Evolutionary conservation across 2,797 vertebrate genomes (phyloP), one percentile per base, ranked within the genome.

Genomic region (Sparus aurata): DNA sequence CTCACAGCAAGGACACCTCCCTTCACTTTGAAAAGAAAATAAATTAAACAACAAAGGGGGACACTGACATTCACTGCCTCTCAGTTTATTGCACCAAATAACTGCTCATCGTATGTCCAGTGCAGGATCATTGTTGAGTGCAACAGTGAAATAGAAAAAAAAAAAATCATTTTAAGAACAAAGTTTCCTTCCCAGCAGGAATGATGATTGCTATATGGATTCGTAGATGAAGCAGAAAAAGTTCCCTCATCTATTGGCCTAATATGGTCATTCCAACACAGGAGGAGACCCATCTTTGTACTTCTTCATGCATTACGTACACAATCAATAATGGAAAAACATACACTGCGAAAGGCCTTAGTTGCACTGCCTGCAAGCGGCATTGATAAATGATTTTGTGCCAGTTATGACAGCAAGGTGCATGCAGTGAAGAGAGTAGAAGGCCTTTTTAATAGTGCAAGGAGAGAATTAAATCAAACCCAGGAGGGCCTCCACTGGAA

Each of bases 21-120:
- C 94, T 88, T 94, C 92, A 94, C 95, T 96, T 96, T 96, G 95
- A 96, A 96, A 95, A 93, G 61, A 94, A 95, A 94, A 96, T 96
- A 95, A 96, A 96, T 96, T 96, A 96, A 96, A 96, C 95, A 96
- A 96, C 95, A 96, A 96, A 96, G 95, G 89, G 68, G 82, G 89
- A 93, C 91, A 90, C 84, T 96, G 96, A 96, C 96, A 96, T 96
- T 96, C 95, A 95, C 89, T 74, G 85, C 84, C 92, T 93, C 93
- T 94, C 92, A 94, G 92, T 89, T 92, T 93, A 91, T 90, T 90
- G 89, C 93, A 90, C 87, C 88, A 87, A 91, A 94, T 93, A 93
- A 91, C 91, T 74, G 85, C 81, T 85, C 52, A 73, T 75, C 59
- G 55, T 69, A 79, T 62, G 71, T 84, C 92, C 88, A 70, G 81